A percentile compares a stretch with the other conserved stretches of the same genome.
Evolutionary conservation across 2,113 vertebrate species (phyloP).

Genomic region (Strix aluco): DNA sequence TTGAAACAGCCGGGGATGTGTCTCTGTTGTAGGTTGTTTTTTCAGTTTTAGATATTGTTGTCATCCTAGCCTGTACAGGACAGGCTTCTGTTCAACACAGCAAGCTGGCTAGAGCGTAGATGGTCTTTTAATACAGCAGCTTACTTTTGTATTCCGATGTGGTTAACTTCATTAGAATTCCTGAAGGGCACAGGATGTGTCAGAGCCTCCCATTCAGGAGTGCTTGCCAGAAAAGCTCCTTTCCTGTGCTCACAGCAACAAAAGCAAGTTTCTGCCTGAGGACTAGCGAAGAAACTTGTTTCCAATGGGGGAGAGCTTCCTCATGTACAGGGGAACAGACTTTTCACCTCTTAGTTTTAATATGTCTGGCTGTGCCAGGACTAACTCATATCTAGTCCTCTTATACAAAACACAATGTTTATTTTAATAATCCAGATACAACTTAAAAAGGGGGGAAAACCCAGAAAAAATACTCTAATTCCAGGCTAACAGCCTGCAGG

Average conservation of each 20-base stretch:
- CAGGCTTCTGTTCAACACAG: background rate
- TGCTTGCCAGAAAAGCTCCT: background rate
- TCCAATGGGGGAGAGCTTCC: background rate
- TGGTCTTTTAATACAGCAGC: background rate
- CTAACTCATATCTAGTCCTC: background rate
- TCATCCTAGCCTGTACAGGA: background rate
- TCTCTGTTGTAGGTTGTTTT: background rate
- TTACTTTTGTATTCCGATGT: background rate
- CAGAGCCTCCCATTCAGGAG: slow-evolving; percentile 12
- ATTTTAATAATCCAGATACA: background rate
- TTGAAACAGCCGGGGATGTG: background rate
- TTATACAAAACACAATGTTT: background rate
- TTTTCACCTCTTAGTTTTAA: background rate
- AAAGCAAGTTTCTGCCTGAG: background rate
- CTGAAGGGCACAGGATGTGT: background rate
- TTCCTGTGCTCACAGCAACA: background rate
- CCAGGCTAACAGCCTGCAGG: background rate
- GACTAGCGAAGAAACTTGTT: background rate
- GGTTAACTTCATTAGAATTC: slow-evolving; percentile 49
- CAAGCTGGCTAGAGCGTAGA: background rate
- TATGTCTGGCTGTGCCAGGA: background rate
- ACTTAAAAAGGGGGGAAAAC: background rate
- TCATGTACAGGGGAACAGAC: background rate
- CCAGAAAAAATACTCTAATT: background rate
- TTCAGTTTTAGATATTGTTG: background rate